Percentiles rank a stretch among this genome's conserved stretches.
Evolutionary conservation across 2,888 invertebrate species (phyloP).

Genomic region (Melanargia galathea): DNA sequence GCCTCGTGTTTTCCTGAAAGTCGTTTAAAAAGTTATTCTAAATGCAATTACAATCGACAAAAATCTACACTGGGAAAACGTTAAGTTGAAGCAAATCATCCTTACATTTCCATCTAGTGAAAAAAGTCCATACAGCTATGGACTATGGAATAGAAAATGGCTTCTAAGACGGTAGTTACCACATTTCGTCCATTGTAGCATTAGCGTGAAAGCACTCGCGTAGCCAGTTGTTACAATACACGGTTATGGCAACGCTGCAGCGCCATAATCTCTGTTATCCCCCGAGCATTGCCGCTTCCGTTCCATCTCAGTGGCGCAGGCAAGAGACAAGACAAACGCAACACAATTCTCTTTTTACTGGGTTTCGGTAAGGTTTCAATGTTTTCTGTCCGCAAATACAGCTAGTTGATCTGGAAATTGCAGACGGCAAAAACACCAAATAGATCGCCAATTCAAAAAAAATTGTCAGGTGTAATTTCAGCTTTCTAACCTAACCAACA

Average conservation of each 20-base stretch:
- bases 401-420: too few species aligned
- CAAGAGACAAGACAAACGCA: constrained; percentile 10
- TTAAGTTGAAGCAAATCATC: constrained; percentile 1
- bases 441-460: too few species aligned
- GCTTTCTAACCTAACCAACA: too few species aligned
- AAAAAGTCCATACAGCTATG: not conserved
- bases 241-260: constrained; percentile 31
- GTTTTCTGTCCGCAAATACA: too few species aligned
- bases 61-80: not conserved
- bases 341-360: not conserved
- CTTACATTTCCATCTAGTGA: not conserved
- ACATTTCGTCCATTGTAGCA: constrained; percentile 24
- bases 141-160: constrained; percentile 3
- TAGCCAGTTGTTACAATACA: constrained; percentile 19
- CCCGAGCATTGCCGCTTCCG: constrained; percentile 39
- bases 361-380: too few species aligned
- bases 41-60: not conserved
- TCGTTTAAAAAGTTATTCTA: too few species aligned
- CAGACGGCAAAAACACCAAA: too few species aligned
- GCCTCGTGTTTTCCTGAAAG: too few species aligned
- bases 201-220: constrained; percentile 34
- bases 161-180: constrained; percentile 6
- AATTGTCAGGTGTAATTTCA: too few species aligned
- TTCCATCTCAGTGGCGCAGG: constrained; percentile 33
- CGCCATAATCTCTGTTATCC: constrained; percentile 36